Conservation (phyloP, 2,113 vertebrate species). For the Bufo gargarizans region DNA sequence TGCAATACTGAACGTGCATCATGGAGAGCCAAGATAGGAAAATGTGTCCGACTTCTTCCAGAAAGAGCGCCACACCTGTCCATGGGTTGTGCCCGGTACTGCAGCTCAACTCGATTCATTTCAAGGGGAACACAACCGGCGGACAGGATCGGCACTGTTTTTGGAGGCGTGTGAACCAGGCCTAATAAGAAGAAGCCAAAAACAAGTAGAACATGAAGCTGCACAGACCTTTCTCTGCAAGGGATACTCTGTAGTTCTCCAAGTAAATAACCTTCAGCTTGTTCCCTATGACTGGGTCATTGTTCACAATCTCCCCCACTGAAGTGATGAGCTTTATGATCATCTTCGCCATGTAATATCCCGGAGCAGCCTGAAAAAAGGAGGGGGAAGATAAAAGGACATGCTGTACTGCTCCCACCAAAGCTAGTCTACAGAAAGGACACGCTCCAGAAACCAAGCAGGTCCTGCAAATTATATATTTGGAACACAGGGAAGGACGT, state of each 20-base stretch:
- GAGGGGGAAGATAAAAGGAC: background rate
- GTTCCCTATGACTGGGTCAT: slow-evolving; percentile 83
- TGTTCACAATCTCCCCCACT: slow-evolving; percentile 88
- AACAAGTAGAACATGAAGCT: background rate
- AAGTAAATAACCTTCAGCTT: slow-evolving; percentile 94
- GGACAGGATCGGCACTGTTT: too few relatives aligned
- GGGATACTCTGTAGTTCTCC: slow-evolving; percentile 95
- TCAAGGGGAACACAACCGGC: too few relatives aligned
- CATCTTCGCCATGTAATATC: slow-evolving; percentile 97
- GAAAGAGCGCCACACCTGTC: too few relatives aligned
- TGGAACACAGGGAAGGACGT: too few relatives aligned
- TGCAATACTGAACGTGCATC: too few relatives aligned
- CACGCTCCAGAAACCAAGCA: too few relatives aligned
- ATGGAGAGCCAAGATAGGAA: background rate
- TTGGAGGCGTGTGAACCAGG: too few relatives aligned
- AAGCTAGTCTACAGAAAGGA: too few relatives aligned
- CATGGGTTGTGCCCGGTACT: background rate
- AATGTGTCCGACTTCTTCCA: background rate
- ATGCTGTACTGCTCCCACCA: background rate
- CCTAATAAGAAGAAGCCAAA: background rate
- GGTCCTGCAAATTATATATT: too few relatives aligned
- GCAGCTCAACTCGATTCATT: background rate
- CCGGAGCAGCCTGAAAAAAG: slow-evolving; percentile 87
- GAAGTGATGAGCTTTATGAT: slow-evolving; percentile 94
- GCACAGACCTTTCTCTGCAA: slow-evolving; percentile 91